Percentiles rank a stretch among this genome's conserved stretches.
phyloP scores from a whole-genome alignment of 1,140 invertebrate species.

The Sweltsa coloradensis region DNA sequence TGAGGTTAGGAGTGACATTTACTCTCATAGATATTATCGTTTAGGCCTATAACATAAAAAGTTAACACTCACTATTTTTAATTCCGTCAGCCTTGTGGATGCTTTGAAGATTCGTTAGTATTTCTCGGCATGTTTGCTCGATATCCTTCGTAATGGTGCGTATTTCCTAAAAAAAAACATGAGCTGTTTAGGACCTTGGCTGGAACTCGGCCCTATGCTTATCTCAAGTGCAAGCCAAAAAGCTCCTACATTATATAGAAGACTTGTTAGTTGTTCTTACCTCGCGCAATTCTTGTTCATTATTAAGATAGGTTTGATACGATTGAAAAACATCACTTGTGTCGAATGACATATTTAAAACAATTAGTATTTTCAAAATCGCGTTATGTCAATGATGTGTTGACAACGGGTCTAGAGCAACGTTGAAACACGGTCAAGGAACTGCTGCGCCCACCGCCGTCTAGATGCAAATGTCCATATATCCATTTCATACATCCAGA shows the following conservation, averaged over 20 bases:
- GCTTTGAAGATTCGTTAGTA: constrained; percentile 52
- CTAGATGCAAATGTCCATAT: no score
- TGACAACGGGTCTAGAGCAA: no score
- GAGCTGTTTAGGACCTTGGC: no score
- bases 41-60: constrained; percentile 4
- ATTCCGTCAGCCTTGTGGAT: constrained; percentile 49
- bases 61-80: constrained; percentile 35
- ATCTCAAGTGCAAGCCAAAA: background rate
- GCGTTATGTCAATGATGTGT: no score
- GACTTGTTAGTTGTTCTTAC: constrained; percentile 26
- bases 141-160: constrained; percentile 49
- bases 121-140: constrained; percentile 52
- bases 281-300: constrained; percentile 49
- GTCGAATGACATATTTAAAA: no score
- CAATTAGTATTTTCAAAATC: no score
- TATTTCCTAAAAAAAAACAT: constrained; percentile 48
- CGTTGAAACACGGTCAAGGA: no score
- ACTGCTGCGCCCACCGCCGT: no score
- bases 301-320: constrained; percentile 48
- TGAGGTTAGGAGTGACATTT: constrained; percentile 18
- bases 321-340: constrained; percentile 40
- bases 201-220: constrained; percentile 13
- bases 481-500: no score
- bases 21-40: constrained; percentile 4
- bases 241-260: constrained; percentile 2